Evolutionary conservation across 2,888 invertebrate genomes (phyloP).

Genomic region (Cephus pulcher): DNA sequence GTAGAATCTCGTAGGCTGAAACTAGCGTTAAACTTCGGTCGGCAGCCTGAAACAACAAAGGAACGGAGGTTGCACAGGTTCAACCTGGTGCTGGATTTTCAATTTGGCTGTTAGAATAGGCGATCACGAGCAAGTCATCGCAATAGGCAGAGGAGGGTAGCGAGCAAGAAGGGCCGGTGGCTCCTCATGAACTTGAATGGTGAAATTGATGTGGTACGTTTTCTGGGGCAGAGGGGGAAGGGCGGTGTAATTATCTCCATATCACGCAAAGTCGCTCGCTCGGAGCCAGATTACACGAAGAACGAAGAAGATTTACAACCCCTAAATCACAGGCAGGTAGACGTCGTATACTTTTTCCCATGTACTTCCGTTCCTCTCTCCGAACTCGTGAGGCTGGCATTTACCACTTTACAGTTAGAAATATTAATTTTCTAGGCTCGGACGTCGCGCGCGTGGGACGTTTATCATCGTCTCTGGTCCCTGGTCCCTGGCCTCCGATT

Average conservation of each 20-base stretch:
- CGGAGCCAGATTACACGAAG: conserved; percentile 38
- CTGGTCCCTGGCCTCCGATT: conserved; percentile 37
- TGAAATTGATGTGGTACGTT: neutral
- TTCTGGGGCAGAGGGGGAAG: neutral
- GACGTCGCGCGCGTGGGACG: conserved; percentile 36
- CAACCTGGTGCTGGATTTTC: too few relatives aligned
- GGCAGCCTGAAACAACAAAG: too few relatives aligned
- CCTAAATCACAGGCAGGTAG: conserved; percentile 41
- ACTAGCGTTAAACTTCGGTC: too few relatives aligned
- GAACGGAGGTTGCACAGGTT: too few relatives aligned
- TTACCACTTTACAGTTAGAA: conserved; percentile 47
- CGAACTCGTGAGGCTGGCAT: conserved; percentile 14
- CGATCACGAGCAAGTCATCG: too few relatives aligned
- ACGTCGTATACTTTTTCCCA: conserved; percentile 30
- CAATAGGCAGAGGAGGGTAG: too few relatives aligned
- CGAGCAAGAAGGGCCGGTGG: too few relatives aligned
- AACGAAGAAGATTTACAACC: conserved; percentile 47
- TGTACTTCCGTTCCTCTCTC: conserved; percentile 35
- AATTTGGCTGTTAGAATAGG: too few relatives aligned
- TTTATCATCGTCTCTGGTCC: conserved; percentile 47
- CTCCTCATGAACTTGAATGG: too few relatives aligned
- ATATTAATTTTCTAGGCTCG: conserved; percentile 51
- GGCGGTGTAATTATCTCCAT: conserved; percentile 41
- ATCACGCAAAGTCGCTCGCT: conserved; percentile 36
- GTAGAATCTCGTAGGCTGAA: too few relatives aligned